Evolutionary conservation across 2,797 vertebrate species (phyloP), one percentile per base, ranked within the genome.

Genomic region (Lerista edwardsae): DNA sequence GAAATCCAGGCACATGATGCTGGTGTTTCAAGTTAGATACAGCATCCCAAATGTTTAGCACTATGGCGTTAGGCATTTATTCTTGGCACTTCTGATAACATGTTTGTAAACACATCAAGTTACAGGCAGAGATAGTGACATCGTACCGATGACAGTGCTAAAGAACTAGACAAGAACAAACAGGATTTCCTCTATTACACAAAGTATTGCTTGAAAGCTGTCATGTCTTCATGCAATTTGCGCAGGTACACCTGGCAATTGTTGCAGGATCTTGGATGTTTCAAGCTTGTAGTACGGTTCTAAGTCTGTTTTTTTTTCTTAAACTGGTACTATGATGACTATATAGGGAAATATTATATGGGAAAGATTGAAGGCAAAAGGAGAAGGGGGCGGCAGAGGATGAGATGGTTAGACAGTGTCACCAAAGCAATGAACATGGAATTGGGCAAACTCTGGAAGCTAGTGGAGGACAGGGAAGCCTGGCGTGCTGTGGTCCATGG

Each of bases 111-210:
- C 91, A 75, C 82, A 65, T 88, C 87, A 88, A 92, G 81, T 64
- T 76, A 23, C 73, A 87, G 87, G 72, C 69, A 89, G 71, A 1
- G 34, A 67, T 23, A 8, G 79, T 79, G 36, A 57, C 31, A 11
- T 47, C 41, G 1, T 3, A 7, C 19, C 0, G 62, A 15, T 0
- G 86, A 86, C 69, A 79, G 69, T 0, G 77, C 78, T 78, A 61
- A 83, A 77, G 83, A 90, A 68, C 68, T 62, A 86, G 86, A 84
- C 79, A 90, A 39, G 79, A 94, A 91, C 75, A 90, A 88, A 72
- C 87, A 75, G 0, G 86, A 85, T 86, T 89, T 89, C 90, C 89
- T 75, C 15, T 1, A 75, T 88, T 86, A 81, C 80, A 0, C 51
- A 31, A 76, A 82, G 61, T 0, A 4, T 55, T 41, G 84, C 79